Conservation (phyloP, 1,140 invertebrate species). For the Bombyx mandarina region DNA sequence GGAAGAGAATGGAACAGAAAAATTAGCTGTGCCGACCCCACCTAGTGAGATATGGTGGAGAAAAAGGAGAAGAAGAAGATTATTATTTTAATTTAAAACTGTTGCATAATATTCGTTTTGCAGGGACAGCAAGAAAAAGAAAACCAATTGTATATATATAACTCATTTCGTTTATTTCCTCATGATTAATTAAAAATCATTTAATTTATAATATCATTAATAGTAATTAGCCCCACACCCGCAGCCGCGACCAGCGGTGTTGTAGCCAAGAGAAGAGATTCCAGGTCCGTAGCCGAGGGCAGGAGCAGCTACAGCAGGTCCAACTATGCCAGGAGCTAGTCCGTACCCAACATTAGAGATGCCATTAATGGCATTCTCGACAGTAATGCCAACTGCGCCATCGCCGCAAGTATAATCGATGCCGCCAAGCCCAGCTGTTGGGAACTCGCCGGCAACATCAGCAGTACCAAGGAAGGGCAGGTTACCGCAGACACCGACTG, state of each 20-base stretch:
- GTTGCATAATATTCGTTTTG: too few species aligned
- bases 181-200: too few species aligned
- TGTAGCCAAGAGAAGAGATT: neutral
- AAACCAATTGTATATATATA: too few species aligned
- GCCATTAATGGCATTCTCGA: neutral
- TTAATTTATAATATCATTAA: too few species aligned
- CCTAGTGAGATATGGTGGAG: too few species aligned
- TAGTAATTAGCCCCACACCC: neutral
- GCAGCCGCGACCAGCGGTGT: neutral
- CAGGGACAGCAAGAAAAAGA: too few species aligned
- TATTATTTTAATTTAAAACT: too few species aligned
- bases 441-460: constrained; percentile 9
- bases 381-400: constrained; percentile 5
- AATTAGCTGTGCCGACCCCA: too few species aligned
- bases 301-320: neutral
- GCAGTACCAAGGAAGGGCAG: constrained; percentile 10
- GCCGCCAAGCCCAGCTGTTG: constrained; percentile 8
- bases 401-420: constrained; percentile 11
- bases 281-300: constrained; percentile 2
- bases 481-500: constrained; percentile 4
- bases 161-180: too few species aligned
- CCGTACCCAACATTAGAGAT: too few species aligned
- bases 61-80: too few species aligned
- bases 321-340: neutral
- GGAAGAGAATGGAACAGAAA: too few species aligned